Base-by-base conservation (phyloP, 2,888 invertebrate genomes). In the Frankliniella fusca region DNA sequence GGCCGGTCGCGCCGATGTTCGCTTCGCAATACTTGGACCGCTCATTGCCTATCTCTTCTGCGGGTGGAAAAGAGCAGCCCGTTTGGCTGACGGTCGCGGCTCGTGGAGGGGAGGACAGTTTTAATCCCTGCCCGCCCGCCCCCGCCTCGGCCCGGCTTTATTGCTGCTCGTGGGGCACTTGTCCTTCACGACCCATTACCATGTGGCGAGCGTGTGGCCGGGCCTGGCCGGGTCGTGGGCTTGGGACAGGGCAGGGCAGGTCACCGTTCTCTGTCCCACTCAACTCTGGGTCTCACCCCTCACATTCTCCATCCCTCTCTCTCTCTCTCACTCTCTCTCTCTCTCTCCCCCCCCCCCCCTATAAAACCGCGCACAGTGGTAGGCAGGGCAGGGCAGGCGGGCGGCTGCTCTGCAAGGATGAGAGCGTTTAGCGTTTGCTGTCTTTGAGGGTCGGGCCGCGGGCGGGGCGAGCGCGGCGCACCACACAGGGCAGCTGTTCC, bases 161-260 rank as follows among this genome's bases (percentile, higher is more conserved):
- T 61, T 61, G 61, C 61, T 18, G 18, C 20, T 61, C 70, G n/a
- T 1, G 38, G 23, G 23, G 9, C 70, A 27, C 27, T 76, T 27
- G 70, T 76, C 27, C 70, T 76, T 23, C 70, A 76, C 27, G 70
- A 76, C 70, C 70, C 70, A 76, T 76, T 76, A 76, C 70, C 12
- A 27, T 76, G 70, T 27, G 70, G 54, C 20, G 18, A 20, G 54
- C 54, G 54, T 15, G 54, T 5, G 18, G 15, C 54, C 54, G 54
- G 38, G 38, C 38, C 38, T 2, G 38, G 3, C 38, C 2, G 38
- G 38, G n/a, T n/a, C n/a, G n/a, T n/a, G 38, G 38, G 38, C 38
- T 38, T 38, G 38, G 38, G 38, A 5, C 38, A 38, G 38, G 38
- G 38, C 38, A 38, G 38, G 38, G 38, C 38, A 38, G 38, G 61